Percentiles rank a stretch among this genome's conserved stretches.
Evolutionary conservation across 2,888 invertebrate species (phyloP).

Genomic region (Mesoligia furuncula): DNA sequence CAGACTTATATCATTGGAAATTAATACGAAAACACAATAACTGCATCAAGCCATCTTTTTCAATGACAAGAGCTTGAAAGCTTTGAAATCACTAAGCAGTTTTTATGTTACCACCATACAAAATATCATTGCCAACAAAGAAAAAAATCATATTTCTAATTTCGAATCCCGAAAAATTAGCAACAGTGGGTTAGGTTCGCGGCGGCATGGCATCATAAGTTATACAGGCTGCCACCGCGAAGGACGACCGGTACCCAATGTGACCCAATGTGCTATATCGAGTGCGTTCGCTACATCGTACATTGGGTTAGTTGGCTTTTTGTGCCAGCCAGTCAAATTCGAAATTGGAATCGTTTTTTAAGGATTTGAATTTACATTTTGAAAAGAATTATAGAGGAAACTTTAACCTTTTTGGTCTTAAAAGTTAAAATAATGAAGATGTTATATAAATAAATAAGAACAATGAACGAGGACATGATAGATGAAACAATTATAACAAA

Average conservation of each 20-base stretch:
- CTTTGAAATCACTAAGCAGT: neutral
- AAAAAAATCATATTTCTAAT: slow-evolving; percentile 48
- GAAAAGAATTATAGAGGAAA: neutral
- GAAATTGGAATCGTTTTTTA: slow-evolving; percentile 17
- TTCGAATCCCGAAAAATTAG: slow-evolving; percentile 57
- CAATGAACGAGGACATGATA: slow-evolving; percentile 19
- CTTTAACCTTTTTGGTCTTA: neutral
- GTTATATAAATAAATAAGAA: neutral
- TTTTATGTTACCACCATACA: neutral
- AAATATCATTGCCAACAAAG: neutral
- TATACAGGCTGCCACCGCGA: slow-evolving; percentile 73
- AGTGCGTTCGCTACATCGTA: slow-evolving; percentile 53
- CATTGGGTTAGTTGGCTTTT: slow-evolving; percentile 52
- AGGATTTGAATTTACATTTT: slow-evolving; percentile 14
- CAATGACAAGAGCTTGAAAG: neutral
- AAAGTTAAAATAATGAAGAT: neutral
- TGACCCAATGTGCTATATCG: slow-evolving; percentile 87
- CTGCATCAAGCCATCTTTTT: neutral
- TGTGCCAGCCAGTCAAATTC: slow-evolving; percentile 38
- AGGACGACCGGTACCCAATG: slow-evolving; percentile 87
- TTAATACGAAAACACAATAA: neutral
- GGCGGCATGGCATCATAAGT: slow-evolving; percentile 59
- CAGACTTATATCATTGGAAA: neutral
- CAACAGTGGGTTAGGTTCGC: slow-evolving; percentile 51
- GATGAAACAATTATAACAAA: slow-evolving; percentile 30